A percentile compares a stretch with the other conserved stretches of the same genome.
These are phyloP conservation scores for Phyllotreta cruciferae DNA, from an alignment of 2,888 invertebrate genomes.

Conservation along the genomic window DNA sequence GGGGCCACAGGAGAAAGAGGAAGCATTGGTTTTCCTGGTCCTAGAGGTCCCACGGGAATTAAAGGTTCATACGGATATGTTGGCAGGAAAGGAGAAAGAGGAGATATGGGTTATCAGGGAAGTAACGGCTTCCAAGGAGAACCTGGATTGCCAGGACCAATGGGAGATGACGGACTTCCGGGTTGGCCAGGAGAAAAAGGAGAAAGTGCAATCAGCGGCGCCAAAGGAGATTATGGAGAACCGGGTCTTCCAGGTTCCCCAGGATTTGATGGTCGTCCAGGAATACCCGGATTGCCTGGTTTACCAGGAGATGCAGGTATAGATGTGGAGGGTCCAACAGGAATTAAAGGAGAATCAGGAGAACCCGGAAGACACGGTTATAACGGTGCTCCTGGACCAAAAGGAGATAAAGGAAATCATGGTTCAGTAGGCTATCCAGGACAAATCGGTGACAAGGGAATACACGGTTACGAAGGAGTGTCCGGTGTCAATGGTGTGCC, in stretches of 20 bases:
- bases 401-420: constrained; percentile 67
- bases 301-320: constrained; percentile 53
- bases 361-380: constrained; percentile 65
- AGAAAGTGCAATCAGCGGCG: constrained; percentile 68
- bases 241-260: constrained; percentile 47
- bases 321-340: constrained; percentile 66
- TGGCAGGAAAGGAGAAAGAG: constrained; percentile 52
- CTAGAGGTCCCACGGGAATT: constrained; percentile 55
- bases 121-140: constrained; percentile 43
- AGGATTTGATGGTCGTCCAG: constrained; percentile 46
- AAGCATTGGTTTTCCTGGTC: constrained; percentile 54
- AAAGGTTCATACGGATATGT: constrained; percentile 48
- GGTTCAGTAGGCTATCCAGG: constrained; percentile 63
- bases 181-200: constrained; percentile 62
- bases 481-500: constrained; percentile 60
- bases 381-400: constrained; percentile 68
- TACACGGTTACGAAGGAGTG: constrained; percentile 64
- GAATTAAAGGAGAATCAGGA: constrained; percentile 63
- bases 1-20: constrained; percentile 64
- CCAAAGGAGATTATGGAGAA: constrained; percentile 67
- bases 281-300: constrained; percentile 62
- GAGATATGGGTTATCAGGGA: constrained; percentile 61
- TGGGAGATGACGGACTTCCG: constrained; percentile 58
- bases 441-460: constrained; percentile 59
- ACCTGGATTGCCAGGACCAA: constrained; percentile 53